phyloP scores from a whole-genome alignment of 1,140 invertebrate genomes.

The Geopemphigus sp. region DNA sequence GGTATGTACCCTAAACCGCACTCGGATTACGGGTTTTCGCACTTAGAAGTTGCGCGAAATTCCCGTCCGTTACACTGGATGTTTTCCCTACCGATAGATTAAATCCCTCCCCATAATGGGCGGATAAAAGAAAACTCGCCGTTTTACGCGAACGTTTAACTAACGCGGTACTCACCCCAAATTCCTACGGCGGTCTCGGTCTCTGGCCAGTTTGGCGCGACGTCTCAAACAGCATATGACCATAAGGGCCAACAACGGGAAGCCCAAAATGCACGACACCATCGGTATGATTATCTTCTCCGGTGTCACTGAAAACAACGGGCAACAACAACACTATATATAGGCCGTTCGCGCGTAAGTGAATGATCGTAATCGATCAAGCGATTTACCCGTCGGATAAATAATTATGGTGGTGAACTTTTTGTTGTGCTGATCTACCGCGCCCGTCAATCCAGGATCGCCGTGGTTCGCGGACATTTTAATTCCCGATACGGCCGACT shows the following conservation, averaged over 20 bases:
- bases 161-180: slow-evolving; percentile 20
- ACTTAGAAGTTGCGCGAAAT: no score
- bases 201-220: slow-evolving; percentile 72
- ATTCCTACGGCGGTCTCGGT: slow-evolving; percentile 53
- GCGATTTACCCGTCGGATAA: slow-evolving; percentile 61
- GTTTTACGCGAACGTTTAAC: no score
- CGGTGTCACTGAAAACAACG: slow-evolving; percentile 81
- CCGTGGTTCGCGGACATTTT: slow-evolving; percentile 29
- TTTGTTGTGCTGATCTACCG: slow-evolving; percentile 38
- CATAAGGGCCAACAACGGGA: slow-evolving; percentile 76
- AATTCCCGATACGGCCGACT: no score
- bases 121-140: no score
- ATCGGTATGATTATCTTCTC: slow-evolving; percentile 85
- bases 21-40: no score
- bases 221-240: slow-evolving; percentile 82
- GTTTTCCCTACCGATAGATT: no score
- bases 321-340: slow-evolving; percentile 53
- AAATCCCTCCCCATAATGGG: no score
- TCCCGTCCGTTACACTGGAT: no score
- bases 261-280: slow-evolving; percentile 83
- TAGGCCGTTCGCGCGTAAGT: no score
- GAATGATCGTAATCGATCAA: no score
- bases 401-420: slow-evolving; percentile 57
- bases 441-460: slow-evolving; percentile 11
- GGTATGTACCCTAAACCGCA: no score